Evolutionary conservation across 2,113 vertebrate genomes (phyloP), one percentile per base, ranked within the genome.

Genomic region (Amblyornis subalaris): DNA sequence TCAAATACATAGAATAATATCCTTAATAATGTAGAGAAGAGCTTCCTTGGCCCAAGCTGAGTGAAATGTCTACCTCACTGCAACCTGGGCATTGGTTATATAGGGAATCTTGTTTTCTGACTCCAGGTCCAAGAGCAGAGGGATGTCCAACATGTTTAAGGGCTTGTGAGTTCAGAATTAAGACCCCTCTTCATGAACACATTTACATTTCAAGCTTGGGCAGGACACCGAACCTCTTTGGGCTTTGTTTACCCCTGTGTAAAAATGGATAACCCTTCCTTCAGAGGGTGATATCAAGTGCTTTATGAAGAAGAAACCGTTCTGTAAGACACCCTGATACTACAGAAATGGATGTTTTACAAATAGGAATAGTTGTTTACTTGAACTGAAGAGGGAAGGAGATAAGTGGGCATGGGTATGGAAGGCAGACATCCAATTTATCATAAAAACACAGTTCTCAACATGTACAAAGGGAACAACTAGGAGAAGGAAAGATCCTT

Each of bases 381-480:
- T 26, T 71, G 61, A 90, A 42, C 25, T 78, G 53, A 50, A 45
- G 21, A 38, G 20, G 12, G 44, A 72, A 75, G 18, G 26, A 85
- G 40, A 11, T 64, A 60, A 61, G 44, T 31, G 45, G 57, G 7
- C 16, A n/a, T 26, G 7, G 5, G 36, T 55, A 82, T 85, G 31
- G 31, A 87, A 85, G 25, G 25, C 9, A 92, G 44, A 51, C 28
- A 50, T 21, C 36, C 3, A 44, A 9, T 69, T 89, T 85, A 20
- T 71, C 31, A 11, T 35, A 58, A 62, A 15, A 84, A 62, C 5
- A 22, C 3, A 36, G 16, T 14, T 89, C 20, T 78, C 24, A 42
- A 29, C 33, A 35, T 0, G 0, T n/a, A 44, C 2, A 2, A 80
- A 40, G 36, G 9, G 12, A 40, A 36, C 2, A 83, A 4, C 36